These are phyloP conservation scores for Triplophysa siluroides DNA, from an alignment of 2,113 vertebrate genomes.

Conservation along the genomic window DNA sequence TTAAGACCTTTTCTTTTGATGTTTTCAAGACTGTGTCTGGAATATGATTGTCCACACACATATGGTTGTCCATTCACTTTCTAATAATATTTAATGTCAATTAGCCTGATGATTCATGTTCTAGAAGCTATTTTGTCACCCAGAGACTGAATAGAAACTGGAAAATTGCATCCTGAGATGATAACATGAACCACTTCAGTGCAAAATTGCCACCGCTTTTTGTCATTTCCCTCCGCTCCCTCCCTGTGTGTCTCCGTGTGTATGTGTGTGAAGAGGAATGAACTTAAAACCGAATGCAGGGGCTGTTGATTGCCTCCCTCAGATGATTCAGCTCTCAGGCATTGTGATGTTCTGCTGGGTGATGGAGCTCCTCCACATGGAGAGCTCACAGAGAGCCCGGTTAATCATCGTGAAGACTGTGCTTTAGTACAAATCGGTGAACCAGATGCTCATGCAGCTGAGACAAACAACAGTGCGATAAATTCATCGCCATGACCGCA, in stretches of 20 bases:
- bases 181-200: neutral
- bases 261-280: neutral
- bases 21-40: neutral
- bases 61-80: neutral
- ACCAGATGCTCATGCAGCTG: neutral
- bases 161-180: neutral
- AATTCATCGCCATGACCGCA: neutral
- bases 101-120: neutral
- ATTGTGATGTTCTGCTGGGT: slow-evolving; percentile 5
- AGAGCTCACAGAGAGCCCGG: neutral
- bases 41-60: neutral
- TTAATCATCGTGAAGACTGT: neutral
- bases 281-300: neutral
- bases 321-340: slow-evolving; percentile 9
- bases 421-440: neutral
- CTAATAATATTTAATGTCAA: neutral
- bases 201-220: slow-evolving; percentile 27
- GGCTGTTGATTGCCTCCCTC: neutral
- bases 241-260: neutral
- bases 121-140: neutral
- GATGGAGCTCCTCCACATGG: neutral
- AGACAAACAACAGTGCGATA: neutral
- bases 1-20: slow-evolving; percentile 44
- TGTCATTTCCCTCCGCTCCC: neutral
- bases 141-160: neutral